Conservation (phyloP, 1,140 invertebrate genomes). For the Zaprionus davidi region DNA sequence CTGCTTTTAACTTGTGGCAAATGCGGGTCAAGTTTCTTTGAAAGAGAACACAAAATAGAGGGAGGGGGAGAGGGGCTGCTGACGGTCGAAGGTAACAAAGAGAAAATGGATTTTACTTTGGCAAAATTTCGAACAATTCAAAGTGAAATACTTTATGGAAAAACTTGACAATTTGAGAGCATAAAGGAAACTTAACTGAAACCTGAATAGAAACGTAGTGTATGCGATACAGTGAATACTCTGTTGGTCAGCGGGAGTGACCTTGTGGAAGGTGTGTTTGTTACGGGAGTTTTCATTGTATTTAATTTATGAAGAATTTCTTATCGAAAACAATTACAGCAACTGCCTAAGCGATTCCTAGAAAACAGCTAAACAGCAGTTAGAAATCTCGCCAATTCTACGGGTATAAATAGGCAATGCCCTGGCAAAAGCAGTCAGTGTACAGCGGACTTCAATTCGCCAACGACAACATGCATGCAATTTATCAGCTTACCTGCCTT, state of each 20-base stretch:
- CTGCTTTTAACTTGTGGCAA: slow-evolving; percentile 40
- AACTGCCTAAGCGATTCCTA: neutral
- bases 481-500: slow-evolving; percentile 5
- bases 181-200: neutral
- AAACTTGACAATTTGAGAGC: neutral
- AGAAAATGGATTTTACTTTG: neutral
- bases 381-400: neutral
- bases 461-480: slow-evolving; percentile 19
- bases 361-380: slow-evolving; percentile 20
- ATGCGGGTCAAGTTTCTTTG: slow-evolving; percentile 60
- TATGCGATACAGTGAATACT: too few species aligned
- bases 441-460: neutral
- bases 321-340: neutral
- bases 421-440: neutral
- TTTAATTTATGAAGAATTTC: neutral
- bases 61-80: too few species aligned
- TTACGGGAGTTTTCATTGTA: neutral
- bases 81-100: neutral
- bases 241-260: too few species aligned
- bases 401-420: slow-evolving; percentile 10
- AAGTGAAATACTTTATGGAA: neutral
- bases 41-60: neutral
- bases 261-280: too few species aligned
- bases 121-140: too few species aligned
- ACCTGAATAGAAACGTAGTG: too few species aligned